A percentile compares a stretch with the other conserved stretches of the same genome.
phyloP scores from a whole-genome alignment of 2,888 invertebrate species.

The Thymelicus lineola region DNA sequence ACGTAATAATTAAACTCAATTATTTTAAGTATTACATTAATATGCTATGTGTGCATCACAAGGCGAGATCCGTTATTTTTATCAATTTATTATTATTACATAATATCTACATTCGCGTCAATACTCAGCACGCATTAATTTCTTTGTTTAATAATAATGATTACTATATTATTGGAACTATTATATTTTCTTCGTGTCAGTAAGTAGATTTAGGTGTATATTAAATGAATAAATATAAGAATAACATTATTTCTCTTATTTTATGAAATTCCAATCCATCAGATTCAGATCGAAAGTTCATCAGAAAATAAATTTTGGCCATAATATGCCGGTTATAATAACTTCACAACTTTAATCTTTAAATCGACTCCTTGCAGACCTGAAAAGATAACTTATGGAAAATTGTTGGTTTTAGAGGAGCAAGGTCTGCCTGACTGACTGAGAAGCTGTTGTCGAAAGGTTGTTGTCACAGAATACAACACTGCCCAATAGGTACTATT shows the following conservation, averaged over 20 bases:
- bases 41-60: slow-evolving; percentile 24
- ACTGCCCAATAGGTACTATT: too few species aligned
- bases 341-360: too few species aligned
- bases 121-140: slow-evolving; percentile 47
- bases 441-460: too few species aligned
- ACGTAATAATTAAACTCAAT: neutral
- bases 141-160: slow-evolving; percentile 41
- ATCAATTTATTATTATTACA: slow-evolving; percentile 22
- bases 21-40: slow-evolving; percentile 39
- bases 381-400: too few species aligned
- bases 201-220: slow-evolving; percentile 82
- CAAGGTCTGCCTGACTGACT: too few species aligned
- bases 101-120: slow-evolving; percentile 33
- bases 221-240: slow-evolving; percentile 79
- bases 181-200: slow-evolving; percentile 68
- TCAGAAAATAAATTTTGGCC: too few species aligned
- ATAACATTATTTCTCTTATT: slow-evolving; percentile 46
- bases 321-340: too few species aligned
- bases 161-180: slow-evolving; percentile 52
- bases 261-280: slow-evolving; percentile 1
- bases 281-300: too few species aligned
- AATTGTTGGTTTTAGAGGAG: too few species aligned
- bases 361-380: too few species aligned
- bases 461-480: too few species aligned
- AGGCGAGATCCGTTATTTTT: neutral